phyloP scores from a whole-genome alignment of 2,888 invertebrate genomes.

The Mantis religiosa region DNA sequence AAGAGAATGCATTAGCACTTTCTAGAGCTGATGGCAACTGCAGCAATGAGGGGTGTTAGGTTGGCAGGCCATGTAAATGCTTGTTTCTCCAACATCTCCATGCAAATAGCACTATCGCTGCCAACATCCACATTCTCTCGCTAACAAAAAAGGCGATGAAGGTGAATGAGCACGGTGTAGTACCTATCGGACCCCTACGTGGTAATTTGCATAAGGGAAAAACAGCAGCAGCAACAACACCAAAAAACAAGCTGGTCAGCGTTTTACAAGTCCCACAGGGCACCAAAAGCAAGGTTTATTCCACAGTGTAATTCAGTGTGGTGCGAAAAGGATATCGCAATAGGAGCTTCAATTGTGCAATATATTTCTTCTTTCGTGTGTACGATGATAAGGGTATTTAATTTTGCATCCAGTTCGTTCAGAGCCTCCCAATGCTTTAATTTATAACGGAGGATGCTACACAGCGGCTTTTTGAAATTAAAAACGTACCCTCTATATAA shows the following conservation, averaged over 20 bases:
- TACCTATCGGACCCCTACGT: neutral
- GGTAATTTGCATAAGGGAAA: neutral
- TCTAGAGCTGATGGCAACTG: neutral
- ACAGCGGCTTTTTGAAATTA: too few relatives aligned
- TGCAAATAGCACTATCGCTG: neutral
- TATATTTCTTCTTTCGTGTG: neutral
- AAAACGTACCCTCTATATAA: too few relatives aligned
- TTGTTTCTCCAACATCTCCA: neutral
- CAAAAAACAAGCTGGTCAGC: neutral
- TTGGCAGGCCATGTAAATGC: neutral
- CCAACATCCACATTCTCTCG: neutral
- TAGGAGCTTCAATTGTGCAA: neutral
- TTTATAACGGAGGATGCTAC: neutral
- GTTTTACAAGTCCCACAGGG: neutral
- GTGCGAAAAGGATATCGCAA: neutral
- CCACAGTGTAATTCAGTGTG: neutral
- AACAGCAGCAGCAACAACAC: neutral
- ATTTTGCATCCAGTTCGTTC: neutral
- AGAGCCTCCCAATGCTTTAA: neutral
- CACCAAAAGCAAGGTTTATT: neutral
- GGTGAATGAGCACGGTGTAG: neutral
- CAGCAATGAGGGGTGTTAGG: neutral
- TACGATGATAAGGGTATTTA: neutral
- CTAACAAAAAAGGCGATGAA: neutral
- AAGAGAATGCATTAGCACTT: neutral